These are phyloP conservation scores for Tachypleus tridentatus DNA, from an alignment of 1,140 invertebrate species.

Conservation along the genomic window DNA sequence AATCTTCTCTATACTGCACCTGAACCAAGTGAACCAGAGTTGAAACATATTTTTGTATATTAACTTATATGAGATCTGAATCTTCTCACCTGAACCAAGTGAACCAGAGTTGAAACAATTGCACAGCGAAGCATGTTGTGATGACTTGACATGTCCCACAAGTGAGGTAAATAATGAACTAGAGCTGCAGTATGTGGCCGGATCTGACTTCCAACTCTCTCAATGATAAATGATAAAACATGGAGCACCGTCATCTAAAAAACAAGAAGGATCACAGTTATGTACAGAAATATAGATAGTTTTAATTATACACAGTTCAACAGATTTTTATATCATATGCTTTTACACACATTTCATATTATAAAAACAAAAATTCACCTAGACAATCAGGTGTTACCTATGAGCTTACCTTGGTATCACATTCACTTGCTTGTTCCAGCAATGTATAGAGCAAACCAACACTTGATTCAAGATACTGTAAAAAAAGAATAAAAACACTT, in stretches of 20 bases:
- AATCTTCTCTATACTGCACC: too few relatives aligned
- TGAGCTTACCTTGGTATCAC: slow-evolving; percentile 68
- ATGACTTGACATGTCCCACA: slow-evolving; percentile 75
- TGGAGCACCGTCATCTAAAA: slow-evolving; percentile 73
- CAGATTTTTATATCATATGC: too few relatives aligned
- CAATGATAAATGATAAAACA: slow-evolving; percentile 78
- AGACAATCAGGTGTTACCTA: too few relatives aligned
- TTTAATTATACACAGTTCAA: slow-evolving; percentile 36
- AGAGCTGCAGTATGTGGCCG: slow-evolving; percentile 50
- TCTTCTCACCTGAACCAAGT: slow-evolving; percentile 52
- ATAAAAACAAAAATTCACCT: too few relatives aligned
- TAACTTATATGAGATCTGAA: too few relatives aligned
- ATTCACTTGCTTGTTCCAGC: slow-evolving; percentile 75
- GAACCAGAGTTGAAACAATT: slow-evolving; percentile 71
- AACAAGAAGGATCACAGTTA: slow-evolving; percentile 3
- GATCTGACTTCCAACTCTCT: slow-evolving; percentile 63
- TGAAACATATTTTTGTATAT: too few relatives aligned
- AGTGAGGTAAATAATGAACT: slow-evolving; percentile 63
- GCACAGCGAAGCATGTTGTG: slow-evolving; percentile 86
- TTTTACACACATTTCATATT: too few relatives aligned
- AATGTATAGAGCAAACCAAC: slow-evolving; percentile 69
- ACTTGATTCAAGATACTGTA: slow-evolving; percentile 59
- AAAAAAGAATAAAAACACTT: slow-evolving; percentile 22
- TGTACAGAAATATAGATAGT: too few relatives aligned
- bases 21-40: slow-evolving; percentile 55